phyloP scores from a whole-genome alignment of 2,113 vertebrate genomes.

The human (Homo sapiens) region GRCh38 chr16:50483001-50483500 shows the following conservation, averaged over 20 bases:
- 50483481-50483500: constrained; percentile 47
- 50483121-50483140: not conserved
- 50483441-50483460: not conserved
- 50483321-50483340: not conserved
- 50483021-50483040: not conserved
- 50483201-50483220: not conserved
- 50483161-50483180: not conserved
- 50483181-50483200: too few species aligned
- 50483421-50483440: not conserved
- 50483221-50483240: not conserved
- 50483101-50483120: not conserved
- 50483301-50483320: not conserved
- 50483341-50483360: not conserved
- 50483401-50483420: not conserved
- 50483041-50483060: not conserved
- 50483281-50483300: not conserved
- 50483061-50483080: not conserved
- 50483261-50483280: not conserved
- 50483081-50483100: not conserved
- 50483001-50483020: not conserved
- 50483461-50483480: not conserved
- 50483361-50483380: not conserved
- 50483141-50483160: not conserved
- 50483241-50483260: not conserved
- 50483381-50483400: not conserved